Base-by-base conservation (phyloP, 30 jellyfish, hydroid and myxozoan genomes). In the Pseudorhiza aurosa region DNA sequence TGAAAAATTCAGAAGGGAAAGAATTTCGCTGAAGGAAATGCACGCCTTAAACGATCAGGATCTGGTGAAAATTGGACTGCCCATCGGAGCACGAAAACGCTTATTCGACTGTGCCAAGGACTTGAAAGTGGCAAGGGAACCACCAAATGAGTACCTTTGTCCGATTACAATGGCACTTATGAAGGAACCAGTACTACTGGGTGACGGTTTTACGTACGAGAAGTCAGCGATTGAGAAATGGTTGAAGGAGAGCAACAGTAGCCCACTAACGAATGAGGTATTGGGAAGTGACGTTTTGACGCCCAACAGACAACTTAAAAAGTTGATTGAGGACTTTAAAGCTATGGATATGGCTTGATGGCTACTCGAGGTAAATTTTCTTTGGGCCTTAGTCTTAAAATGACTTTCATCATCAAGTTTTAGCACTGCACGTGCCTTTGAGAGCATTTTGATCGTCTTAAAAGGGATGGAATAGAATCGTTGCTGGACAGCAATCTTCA, bases 151-250 rank as follows among this genome's bases (percentile, higher is more conserved):
- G 31, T 68, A 55, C 43, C 42, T 81, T 19, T 81, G 93, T 27
- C 93, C 93, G 25, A 81, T 81, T 5, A 65, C 93, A 8, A 81
- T 69, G 83, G 30, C 68, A n/a, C 45, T 67, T 12, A 81, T 81
- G 93, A 68, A 68, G 29, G 93, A 81, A 10, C 93, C 93, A 0
- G 93, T 81, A 1, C 26, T 81, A 14, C 65, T 69, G 6, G 32
- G 85, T 19, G 93, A 81, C 37, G 93, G 93, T 4, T 81, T 81
- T 36, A 40, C 93, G 1, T 81, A 81, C 37, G 93, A 81, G 62
- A 68, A 59, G 36, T 22, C 60, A 15, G 93, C 93, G 3, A 67
- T 81, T 2, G 79, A 56, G 7, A 37, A 29, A 31, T 81, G 93
- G 93, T 51, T 81, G 44, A 57, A 51, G 42, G 80, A 56, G 0